Evolutionary conservation across 2,888 invertebrate genomes (phyloP).

Genomic region (Phorcus lineatus): DNA sequence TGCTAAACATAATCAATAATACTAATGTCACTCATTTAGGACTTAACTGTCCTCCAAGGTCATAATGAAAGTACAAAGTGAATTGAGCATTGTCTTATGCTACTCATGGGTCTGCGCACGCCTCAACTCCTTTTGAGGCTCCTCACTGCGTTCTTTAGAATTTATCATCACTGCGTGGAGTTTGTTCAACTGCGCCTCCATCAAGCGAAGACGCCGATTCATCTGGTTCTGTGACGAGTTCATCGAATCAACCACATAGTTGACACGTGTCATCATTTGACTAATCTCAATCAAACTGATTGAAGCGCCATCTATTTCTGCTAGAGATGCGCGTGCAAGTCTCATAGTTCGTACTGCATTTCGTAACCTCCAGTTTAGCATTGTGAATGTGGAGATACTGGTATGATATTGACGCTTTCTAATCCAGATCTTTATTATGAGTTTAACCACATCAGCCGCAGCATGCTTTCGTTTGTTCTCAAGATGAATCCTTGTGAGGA

Average conservation of each 20-base stretch:
- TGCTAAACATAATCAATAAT: too few species aligned
- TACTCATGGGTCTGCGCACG: not conserved
- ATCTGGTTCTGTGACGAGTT: not conserved
- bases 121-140: not conserved
- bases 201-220: not conserved
- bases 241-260: slow-evolving; percentile 5
- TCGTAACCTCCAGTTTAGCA: slow-evolving; percentile 39
- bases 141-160: not conserved
- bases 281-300: slow-evolving; percentile 64
- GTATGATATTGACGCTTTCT: not conserved
- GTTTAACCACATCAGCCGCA: slow-evolving; percentile 64
- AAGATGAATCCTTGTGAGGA: slow-evolving; percentile 62
- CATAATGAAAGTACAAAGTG: too few species aligned
- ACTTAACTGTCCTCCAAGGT: too few species aligned
- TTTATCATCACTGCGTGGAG: not conserved
- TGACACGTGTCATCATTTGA: slow-evolving; percentile 52
- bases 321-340: slow-evolving; percentile 49
- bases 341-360: slow-evolving; percentile 52
- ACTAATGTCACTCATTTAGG: too few species aligned
- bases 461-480: slow-evolving; percentile 54
- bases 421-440: slow-evolving; percentile 46
- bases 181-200: not conserved
- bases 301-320: slow-evolving; percentile 57
- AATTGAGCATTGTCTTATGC: too few species aligned
- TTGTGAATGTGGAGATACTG: slow-evolving; percentile 26